These are phyloP conservation scores for Thereva nobilitata DNA, from an alignment of 2,888 invertebrate species.

Conservation along the genomic window DNA sequence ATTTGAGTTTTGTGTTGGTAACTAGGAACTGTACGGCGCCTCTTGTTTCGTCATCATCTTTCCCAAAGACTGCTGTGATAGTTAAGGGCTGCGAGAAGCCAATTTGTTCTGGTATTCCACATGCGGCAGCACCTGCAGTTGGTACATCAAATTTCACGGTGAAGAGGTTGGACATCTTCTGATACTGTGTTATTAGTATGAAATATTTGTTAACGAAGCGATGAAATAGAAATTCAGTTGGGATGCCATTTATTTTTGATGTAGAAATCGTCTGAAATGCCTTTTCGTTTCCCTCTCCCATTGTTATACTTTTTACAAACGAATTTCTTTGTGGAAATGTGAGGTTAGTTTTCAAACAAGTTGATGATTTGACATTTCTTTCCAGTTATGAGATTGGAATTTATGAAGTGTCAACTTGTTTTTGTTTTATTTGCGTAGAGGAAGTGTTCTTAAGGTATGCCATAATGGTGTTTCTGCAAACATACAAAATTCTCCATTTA, in stretches of 20 bases:
- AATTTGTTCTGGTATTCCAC: conserved; percentile 48
- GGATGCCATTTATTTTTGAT: conserved; percentile 47
- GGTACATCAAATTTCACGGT: conserved; percentile 50
- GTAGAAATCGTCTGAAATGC: conserved; percentile 51
- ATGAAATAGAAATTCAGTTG: conserved; percentile 53
- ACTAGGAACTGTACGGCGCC: conserved; percentile 53
- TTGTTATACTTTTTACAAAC: neutral
- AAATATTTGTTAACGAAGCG: conserved; percentile 53
- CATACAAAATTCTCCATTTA: too few species aligned
- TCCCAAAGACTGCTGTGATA: conserved; percentile 51
- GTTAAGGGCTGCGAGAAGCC: conserved; percentile 49
- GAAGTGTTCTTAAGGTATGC: too few species aligned
- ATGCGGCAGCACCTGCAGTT: conserved; percentile 14
- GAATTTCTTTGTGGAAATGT: too few species aligned
- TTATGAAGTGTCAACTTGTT: too few species aligned
- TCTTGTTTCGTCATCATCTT: conserved; percentile 51
- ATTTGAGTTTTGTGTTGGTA: conserved; percentile 50
- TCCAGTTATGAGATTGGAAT: too few species aligned
- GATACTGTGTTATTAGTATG: conserved; percentile 53
- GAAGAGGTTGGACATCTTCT: conserved; percentile 51
- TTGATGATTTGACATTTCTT: too few species aligned
- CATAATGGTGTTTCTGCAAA: too few species aligned
- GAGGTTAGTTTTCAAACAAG: too few species aligned
- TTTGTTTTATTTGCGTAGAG: too few species aligned
- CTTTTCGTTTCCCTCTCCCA: conserved; percentile 12